A percentile compares a stretch with the other conserved stretches of the same genome.
phyloP scores from a whole-genome alignment of 2,888 invertebrate species.

The Chalcosyrphus nemorum region DNA sequence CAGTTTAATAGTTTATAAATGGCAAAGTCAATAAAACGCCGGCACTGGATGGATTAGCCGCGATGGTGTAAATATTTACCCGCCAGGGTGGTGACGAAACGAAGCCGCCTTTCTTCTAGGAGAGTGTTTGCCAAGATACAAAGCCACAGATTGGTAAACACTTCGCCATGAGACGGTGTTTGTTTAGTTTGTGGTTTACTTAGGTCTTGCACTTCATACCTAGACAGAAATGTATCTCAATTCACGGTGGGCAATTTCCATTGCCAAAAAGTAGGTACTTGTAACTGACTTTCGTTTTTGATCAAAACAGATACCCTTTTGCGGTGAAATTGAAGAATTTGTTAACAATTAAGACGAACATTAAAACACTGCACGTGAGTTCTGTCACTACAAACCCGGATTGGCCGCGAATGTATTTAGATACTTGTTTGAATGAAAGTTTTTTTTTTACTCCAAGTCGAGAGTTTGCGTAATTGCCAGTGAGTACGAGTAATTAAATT shows the following conservation, averaged over 20 bases:
- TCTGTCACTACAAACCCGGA: not conserved
- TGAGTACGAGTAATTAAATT: slow-evolving; percentile 10
- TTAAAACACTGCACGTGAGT: slow-evolving; percentile 44
- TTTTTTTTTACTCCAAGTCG: not conserved
- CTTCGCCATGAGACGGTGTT: not conserved
- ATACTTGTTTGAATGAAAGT: slow-evolving; percentile 51
- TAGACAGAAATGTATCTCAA: slow-evolving; percentile 34
- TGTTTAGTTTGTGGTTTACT: not conserved
- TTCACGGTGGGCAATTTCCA: slow-evolving; percentile 9
- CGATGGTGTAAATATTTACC: slow-evolving; percentile 30
- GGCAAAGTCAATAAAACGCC: slow-evolving; percentile 38
- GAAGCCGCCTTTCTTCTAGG: not conserved
- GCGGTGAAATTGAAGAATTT: slow-evolving; percentile 49
- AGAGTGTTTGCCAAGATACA: not conserved
- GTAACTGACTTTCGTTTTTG: slow-evolving; percentile 46
- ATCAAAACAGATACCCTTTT: slow-evolving; percentile 29
- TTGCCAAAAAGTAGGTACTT: slow-evolving; percentile 8
- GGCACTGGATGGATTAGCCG: slow-evolving; percentile 10
- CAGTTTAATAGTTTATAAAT: slow-evolving; percentile 31
- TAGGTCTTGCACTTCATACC: too few species aligned
- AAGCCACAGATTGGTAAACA: slow-evolving; percentile 8
- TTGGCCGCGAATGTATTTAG: not conserved
- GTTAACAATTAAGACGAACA: slow-evolving; percentile 50
- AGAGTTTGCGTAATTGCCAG: slow-evolving; percentile 24
- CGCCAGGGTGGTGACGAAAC: not conserved